Evolutionary conservation across 2,888 invertebrate species (phyloP), one percentile per base, ranked within the genome.

Genomic region (Sarcophaga subvicina): DNA sequence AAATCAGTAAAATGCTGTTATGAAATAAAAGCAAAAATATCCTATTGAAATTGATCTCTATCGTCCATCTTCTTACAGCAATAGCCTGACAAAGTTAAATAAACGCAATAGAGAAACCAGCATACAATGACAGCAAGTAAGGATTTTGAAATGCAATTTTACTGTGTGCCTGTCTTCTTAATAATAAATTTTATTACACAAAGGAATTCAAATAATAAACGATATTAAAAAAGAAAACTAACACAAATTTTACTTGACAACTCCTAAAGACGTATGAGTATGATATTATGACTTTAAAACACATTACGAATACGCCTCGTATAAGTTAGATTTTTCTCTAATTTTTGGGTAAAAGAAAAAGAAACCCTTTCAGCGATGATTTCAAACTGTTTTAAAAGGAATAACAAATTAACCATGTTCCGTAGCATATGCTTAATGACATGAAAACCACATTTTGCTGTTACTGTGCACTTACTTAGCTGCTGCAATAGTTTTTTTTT

Each of bases 181-280:
- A 63, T 71, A 80, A 80, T 66, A 62, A 27, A 25, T 63, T 59
- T 37, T n/a, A 67, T 49, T 80, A 27, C 49, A 60, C 80, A 80
- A 69, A 73, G 73, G 80, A 69, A 73, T 73, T 69, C 69, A 3
- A 37, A n/a, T 59, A 72, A 5, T 20, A 22, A 49, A 69, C 22
- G 3, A 20, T 17, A 14, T 37, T 37, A 37, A 37, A 37, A 70
- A 10, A 25, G 17, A 54, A 54, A 25, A 54, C 6, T 27, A 37
- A 37, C 37, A 37, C 1, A 37, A 8, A 37, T 37, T 59, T 59
- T n/a, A n/a, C 59, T n/a, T n/a, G 4, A 59, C 59, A n/a, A 59
- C 5, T n/a, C 14, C 17, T n/a, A 59, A 59, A 59, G 59, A 17
- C n/a, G n/a, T 59, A 14, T 59, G 5, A 59, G n/a, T 59, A 59